A percentile compares a stretch with the other conserved stretches of the same genome.
Evolutionary conservation across 2,888 invertebrate genomes (phyloP).

Genomic region (Erannis defoliaria): DNA sequence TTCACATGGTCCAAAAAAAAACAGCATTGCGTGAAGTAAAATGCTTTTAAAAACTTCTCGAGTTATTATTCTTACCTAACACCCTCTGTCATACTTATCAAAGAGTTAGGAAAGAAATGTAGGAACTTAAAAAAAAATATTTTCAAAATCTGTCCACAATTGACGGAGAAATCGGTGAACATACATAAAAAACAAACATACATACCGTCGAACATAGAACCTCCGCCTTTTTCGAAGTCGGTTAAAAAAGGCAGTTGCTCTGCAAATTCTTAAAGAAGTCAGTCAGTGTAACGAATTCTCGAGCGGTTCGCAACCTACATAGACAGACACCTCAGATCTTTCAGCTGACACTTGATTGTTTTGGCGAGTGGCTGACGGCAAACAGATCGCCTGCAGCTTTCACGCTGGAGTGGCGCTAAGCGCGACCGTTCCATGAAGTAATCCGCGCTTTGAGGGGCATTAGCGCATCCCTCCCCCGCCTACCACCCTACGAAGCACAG

Average conservation of each 20-base stretch:
- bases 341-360: conserved; percentile 64
- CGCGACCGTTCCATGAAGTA: conserved; percentile 76
- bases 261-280: conserved; percentile 15
- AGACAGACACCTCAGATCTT: conserved; percentile 46
- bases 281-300: conserved; percentile 16
- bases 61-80: too few relatives aligned
- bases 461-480: conserved; percentile 58
- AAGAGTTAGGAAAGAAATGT: too few relatives aligned
- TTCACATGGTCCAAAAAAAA: too few relatives aligned
- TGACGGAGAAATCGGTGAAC: too few relatives aligned
- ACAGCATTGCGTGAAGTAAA: too few relatives aligned
- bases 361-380: conserved; percentile 63
- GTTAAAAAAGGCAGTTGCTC: not conserved
- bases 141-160: too few relatives aligned
- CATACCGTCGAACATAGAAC: not conserved
- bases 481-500: conserved; percentile 42
- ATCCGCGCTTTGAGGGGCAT: conserved; percentile 76
- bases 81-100: too few relatives aligned
- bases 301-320: conserved; percentile 27
- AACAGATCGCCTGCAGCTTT: conserved; percentile 76
- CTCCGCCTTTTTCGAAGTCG: not conserved
- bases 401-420: conserved; percentile 72
- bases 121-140: too few relatives aligned
- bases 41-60: too few relatives aligned
- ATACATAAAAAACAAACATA: too few relatives aligned